A percentile compares a stretch with the other conserved stretches of the same genome.
Evolutionary conservation across 2,797 vertebrate genomes (phyloP).

Genomic region (Mormyrops attenuatus): DNA sequence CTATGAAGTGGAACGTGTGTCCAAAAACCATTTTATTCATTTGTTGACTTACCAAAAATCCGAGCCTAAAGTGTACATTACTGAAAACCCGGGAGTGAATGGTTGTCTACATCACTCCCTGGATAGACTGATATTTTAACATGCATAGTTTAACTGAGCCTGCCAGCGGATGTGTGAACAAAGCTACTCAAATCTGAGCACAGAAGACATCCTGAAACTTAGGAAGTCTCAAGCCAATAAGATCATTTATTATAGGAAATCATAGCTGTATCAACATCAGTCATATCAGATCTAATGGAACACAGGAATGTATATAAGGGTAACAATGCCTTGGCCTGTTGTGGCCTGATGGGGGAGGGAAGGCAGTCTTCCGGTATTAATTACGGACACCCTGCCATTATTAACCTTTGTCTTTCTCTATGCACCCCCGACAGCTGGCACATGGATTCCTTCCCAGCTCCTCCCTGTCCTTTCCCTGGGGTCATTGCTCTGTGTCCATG

Average conservation of each 20-base stretch:
- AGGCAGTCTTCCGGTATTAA: not conserved
- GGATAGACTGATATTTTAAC: not conserved
- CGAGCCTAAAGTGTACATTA: not conserved
- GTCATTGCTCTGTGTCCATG: constrained; percentile 47
- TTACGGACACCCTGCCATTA: not conserved
- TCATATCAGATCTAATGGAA: not conserved
- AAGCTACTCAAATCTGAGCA: not conserved
- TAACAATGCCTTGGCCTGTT: not conserved
- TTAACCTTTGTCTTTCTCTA: not conserved
- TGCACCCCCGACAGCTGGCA: constrained; percentile 27
- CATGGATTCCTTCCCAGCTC: constrained; percentile 26
- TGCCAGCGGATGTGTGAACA: not conserved
- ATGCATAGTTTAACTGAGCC: not conserved
- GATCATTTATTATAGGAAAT: not conserved
- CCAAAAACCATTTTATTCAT: not conserved
- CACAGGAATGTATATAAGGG: not conserved
- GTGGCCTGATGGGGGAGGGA: not conserved
- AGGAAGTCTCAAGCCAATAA: not conserved
- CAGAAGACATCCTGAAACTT: not conserved
- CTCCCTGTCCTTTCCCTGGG: constrained; percentile 30
- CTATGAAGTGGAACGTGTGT: not conserved
- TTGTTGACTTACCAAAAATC: not conserved
- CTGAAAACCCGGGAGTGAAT: not conserved
- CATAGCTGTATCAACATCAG: not conserved
- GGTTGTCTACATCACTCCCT: not conserved